A percentile compares a stretch with the other conserved stretches of the same genome.
These are phyloP conservation scores for Punctoribates punctum DNA, from an alignment of 2,888 invertebrate species.

Conservation along the genomic window DNA sequence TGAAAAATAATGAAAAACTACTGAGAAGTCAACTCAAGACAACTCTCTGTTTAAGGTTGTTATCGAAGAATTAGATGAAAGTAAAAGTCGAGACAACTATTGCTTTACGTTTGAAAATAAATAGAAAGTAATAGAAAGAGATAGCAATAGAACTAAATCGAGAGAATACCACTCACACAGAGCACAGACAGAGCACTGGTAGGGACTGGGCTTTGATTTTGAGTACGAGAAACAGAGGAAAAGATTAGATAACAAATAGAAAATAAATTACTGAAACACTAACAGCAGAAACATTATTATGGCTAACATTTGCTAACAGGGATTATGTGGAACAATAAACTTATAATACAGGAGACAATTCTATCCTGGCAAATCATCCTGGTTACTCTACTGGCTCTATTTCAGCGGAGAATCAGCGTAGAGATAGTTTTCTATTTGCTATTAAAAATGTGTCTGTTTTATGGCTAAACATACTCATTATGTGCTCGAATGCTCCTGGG, in stretches of 20 bases:
- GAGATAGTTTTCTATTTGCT: too few species aligned
- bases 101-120: neutral
- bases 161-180: too few species aligned
- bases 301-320: conserved; percentile 15
- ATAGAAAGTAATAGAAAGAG: neutral
- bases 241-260: conserved; percentile 32
- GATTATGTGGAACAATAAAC: conserved; percentile 22
- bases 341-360: neutral
- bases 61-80: conserved; percentile 25
- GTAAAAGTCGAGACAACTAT: neutral
- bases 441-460: too few species aligned
- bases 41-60: conserved; percentile 15
- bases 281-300: conserved; percentile 23
- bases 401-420: too few species aligned
- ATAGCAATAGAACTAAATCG: too few species aligned
- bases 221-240: neutral
- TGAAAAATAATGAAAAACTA: conserved; percentile 13
- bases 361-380: neutral
- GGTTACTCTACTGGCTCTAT: too few species aligned
- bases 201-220: conserved; percentile 19
- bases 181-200: neutral
- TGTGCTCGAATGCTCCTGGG: too few species aligned
- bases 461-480: too few species aligned
- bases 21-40: neutral
- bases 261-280: conserved; percentile 31